phyloP scores from a whole-genome alignment of 2,888 invertebrate genomes.

The Pheosia tremula region DNA sequence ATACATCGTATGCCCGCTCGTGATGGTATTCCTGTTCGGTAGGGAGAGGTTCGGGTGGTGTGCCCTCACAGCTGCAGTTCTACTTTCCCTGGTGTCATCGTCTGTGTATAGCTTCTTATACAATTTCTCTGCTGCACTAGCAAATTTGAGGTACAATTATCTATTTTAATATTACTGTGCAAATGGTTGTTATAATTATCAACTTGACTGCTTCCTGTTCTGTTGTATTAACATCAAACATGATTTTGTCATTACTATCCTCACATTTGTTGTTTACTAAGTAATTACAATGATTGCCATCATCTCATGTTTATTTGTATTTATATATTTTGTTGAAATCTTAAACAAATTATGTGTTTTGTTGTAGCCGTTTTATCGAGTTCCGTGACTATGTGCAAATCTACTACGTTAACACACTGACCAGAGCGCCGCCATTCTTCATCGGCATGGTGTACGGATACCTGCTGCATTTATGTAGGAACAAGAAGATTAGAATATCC shows the following conservation, averaged over 20 bases:
- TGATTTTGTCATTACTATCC: too few relatives aligned
- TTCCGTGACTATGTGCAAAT: conserved; percentile 35
- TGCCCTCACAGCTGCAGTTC: conserved; percentile 37
- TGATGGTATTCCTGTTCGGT: conserved; percentile 55
- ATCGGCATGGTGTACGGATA: conserved; percentile 65
- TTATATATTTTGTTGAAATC: not conserved
- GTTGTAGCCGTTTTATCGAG: conserved; percentile 40
- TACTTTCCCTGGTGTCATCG: conserved; percentile 46
- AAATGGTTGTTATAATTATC: too few relatives aligned
- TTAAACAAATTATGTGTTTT: not conserved
- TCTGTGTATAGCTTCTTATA: conserved; percentile 58
- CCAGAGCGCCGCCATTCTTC: conserved; percentile 62
- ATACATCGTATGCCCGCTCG: conserved; percentile 53
- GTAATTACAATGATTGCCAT: too few relatives aligned
- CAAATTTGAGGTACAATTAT: conserved; percentile 64
- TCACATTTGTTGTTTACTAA: too few relatives aligned
- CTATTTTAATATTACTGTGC: not conserved
- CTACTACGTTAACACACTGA: conserved; percentile 61
- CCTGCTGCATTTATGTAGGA: conserved; percentile 50
- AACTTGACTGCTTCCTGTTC: too few relatives aligned
- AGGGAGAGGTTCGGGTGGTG: conserved; percentile 44
- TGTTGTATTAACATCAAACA: too few relatives aligned
- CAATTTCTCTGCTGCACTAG: conserved; percentile 58
- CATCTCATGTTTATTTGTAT: not conserved
- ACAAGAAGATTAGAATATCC: conserved; percentile 46